Conservation (phyloP, 2,888 invertebrate genomes). For the Xanthorhoe designata region DNA sequence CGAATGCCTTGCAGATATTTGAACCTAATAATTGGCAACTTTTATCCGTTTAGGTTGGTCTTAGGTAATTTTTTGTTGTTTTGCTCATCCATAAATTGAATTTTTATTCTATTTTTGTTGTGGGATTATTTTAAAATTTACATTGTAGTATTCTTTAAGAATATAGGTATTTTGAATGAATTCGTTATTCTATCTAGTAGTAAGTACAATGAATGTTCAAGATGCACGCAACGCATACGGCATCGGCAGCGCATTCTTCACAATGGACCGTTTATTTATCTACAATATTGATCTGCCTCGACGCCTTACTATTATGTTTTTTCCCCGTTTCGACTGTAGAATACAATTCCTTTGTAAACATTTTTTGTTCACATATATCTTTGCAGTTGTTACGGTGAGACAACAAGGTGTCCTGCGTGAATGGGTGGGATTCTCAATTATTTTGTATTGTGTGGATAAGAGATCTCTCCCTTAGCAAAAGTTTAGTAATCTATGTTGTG, state of each 20-base stretch:
- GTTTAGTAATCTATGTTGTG: conserved; percentile 48
- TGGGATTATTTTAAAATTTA: background rate
- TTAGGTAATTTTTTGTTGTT: background rate
- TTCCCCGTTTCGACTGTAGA: conserved; percentile 62
- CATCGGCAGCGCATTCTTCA: conserved; percentile 57
- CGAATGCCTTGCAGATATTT: conserved; percentile 1
- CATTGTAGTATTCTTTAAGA: background rate
- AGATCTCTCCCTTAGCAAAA: conserved; percentile 43
- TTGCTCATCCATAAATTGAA: background rate
- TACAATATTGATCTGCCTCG: conserved; percentile 73
- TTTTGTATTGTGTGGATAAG: conserved; percentile 59
- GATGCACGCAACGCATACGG: conserved; percentile 48
- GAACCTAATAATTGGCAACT: background rate
- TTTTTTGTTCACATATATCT: conserved; percentile 79
- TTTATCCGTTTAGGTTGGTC: background rate
- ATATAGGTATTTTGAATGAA: background rate
- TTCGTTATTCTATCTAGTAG: conserved; percentile 2
- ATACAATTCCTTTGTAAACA: conserved; percentile 73
- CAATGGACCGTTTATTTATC: conserved; percentile 76
- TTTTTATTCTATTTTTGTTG: background rate
- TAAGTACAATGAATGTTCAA: conserved; percentile 21
- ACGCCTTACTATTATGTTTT: conserved; percentile 61
- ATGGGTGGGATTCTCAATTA: conserved; percentile 65
- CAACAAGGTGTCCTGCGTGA: conserved; percentile 66
- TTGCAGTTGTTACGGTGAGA: conserved; percentile 65